phyloP scores from a whole-genome alignment of 1,140 invertebrate species.

The Drosophila littoralis region DNA sequence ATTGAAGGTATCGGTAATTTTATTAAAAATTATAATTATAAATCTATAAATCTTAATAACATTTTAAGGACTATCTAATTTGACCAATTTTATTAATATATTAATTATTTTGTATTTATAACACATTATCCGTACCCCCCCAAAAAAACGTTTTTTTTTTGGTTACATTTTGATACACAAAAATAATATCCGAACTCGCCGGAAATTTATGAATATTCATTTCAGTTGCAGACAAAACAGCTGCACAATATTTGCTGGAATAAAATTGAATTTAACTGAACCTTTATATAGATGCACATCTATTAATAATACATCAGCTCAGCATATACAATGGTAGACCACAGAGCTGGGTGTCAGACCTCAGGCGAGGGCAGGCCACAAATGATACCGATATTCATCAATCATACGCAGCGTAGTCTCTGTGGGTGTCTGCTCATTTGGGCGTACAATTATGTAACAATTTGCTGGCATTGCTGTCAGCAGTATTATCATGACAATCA shows the following conservation, averaged over 20 bases:
- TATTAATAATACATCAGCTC: constrained; percentile 32
- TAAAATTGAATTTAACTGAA: constrained; percentile 8
- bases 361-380: constrained; percentile 35
- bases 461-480: constrained; percentile 53
- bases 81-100: too few relatives aligned
- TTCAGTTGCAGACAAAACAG: neutral
- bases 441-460: constrained; percentile 72
- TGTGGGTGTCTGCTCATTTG: constrained; percentile 44
- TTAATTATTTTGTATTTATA: too few relatives aligned
- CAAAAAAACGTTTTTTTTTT: too few relatives aligned
- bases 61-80: too few relatives aligned
- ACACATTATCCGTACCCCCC: too few relatives aligned
- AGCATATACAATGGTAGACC: constrained; percentile 18
- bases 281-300: neutral
- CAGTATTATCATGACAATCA: constrained; percentile 52
- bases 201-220: neutral
- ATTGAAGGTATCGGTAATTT: too few relatives aligned
- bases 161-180: too few relatives aligned
- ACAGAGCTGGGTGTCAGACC: constrained; percentile 42
- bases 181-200: too few relatives aligned
- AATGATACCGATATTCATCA: constrained; percentile 69
- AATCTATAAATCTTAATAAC: too few relatives aligned
- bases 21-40: too few relatives aligned
- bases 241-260: neutral
- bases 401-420: constrained; percentile 64